phyloP scores from a whole-genome alignment of 2,113 vertebrate genomes.

The Urocitellus parryii region DNA sequence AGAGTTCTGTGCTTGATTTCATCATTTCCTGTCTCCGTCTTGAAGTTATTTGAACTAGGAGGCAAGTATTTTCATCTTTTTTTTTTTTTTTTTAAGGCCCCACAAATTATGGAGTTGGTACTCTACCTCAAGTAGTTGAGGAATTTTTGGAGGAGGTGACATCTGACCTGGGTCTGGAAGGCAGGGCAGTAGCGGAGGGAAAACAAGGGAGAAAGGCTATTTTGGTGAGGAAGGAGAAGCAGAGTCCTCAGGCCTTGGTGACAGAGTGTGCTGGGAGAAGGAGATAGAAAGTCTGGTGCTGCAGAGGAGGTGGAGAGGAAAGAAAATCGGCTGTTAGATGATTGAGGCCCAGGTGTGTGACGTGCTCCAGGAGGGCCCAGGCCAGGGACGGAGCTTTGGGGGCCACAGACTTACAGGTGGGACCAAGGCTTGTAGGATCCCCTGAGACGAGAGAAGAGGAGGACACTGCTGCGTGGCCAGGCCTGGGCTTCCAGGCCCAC shows the following conservation, averaged over 20 bases:
- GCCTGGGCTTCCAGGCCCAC: not conserved
- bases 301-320: rapidly evolving
- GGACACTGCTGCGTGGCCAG: not conserved
- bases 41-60: slow-evolving; percentile 1
- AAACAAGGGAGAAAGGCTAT: not conserved
- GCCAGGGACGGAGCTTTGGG: not conserved
- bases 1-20: not conserved
- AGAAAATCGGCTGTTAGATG: not conserved
- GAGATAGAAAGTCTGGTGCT: not conserved
- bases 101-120: not conserved
- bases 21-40: not conserved
- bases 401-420: not conserved
- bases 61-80: not conserved
- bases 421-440: not conserved
- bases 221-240: not conserved
- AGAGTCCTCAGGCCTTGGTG: not conserved
- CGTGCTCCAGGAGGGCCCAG: not conserved
- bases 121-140: too few relatives aligned
- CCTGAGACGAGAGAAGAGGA: not conserved
- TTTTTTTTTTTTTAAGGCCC: not conserved
- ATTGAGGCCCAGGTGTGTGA: not conserved
- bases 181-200: not conserved
- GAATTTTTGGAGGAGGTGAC: not conserved
- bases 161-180: not conserved
- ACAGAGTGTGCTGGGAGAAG: not conserved